Base-by-base conservation (phyloP, 2,888 invertebrate species). In the Eristalinus sepulchralis region DNA sequence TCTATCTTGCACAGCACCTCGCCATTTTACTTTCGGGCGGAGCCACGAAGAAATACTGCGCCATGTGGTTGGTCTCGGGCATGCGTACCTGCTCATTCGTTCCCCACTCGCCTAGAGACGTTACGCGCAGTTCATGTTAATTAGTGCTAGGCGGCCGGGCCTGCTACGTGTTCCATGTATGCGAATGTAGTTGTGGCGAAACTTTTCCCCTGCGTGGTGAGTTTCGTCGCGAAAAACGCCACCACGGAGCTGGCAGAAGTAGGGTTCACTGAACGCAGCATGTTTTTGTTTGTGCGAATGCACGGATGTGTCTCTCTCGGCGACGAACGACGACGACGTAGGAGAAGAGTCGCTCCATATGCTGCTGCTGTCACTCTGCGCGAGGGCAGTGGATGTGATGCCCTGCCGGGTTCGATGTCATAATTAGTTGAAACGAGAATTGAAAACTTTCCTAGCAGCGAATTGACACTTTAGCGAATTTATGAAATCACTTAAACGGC, bases 11-110 rank as follows among this genome's bases (percentile, higher is more conserved):
- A 84, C 36, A 55, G 55, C 72, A 68, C 22, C 90, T 90, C 92
- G 92, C 92, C 92, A 92, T 92, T 92, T 92, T 92, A 90, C 89
- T 91, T 92, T 89, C 89, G 80, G 92, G 92, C 91, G 92, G 92
- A 89, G 92, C 90, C 90, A 47, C 88, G 73, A 31, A 17, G 27
- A 13, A 62, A 20, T 39, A 68, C 68, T 81, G 63, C 64, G 85
- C 70, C 39, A 68, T 85, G 72, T 85, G 82, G 85, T 85, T 85
- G 85, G 85, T 59, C 82, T 81, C 76, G 72, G 73, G 63, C 34
- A 66, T 81, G 85, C 85, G 85, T 85, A 85, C 77, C 70, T 73
- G 77, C 9, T 77, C 11, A 73, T 72, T 78, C 24, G 55, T 82
- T 85, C 85, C 85, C 85, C 85, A 81, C 81, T 85, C 77, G n/a